A percentile compares a stretch with the other conserved stretches of the same genome.
These are phyloP conservation scores for Rhinella marina DNA, from an alignment of 2,797 vertebrate species.

Conservation along the genomic window DNA sequence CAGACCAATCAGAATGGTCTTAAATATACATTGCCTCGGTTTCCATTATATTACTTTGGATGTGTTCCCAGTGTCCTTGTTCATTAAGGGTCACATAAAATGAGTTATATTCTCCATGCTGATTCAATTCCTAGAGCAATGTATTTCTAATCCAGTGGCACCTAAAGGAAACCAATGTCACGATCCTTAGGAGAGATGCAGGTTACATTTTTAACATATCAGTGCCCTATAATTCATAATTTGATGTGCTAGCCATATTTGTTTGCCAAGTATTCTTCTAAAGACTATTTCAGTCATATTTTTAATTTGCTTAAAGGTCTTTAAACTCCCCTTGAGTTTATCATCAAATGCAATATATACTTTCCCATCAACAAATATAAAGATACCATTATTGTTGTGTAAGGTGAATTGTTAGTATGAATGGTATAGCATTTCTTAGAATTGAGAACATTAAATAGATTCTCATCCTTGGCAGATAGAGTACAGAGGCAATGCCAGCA, in stretches of 20 bases:
- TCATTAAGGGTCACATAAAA: conserved; percentile 71
- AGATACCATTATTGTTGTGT: background rate
- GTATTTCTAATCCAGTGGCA: conserved; percentile 38
- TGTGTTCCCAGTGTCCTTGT: conserved; percentile 73
- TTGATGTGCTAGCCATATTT: background rate
- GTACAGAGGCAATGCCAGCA: background rate
- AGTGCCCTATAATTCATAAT: background rate
- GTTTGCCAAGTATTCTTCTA: background rate
- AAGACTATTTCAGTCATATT: background rate
- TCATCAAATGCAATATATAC: background rate
- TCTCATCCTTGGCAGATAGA: background rate
- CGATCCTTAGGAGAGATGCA: conserved; percentile 28
- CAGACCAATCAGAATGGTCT: conserved; percentile 67
- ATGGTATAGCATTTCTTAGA: background rate
- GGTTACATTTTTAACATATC: conserved; percentile 9
- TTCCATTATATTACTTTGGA: conserved; percentile 71
- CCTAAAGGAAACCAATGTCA: conserved; percentile 41
- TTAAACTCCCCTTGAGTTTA: background rate
- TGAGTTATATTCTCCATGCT: conserved; percentile 67
- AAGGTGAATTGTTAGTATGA: too few species aligned
- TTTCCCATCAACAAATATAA: background rate
- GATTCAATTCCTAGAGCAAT: conserved; percentile 38
- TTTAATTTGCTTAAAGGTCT: background rate
- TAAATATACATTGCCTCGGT: conserved; percentile 73
- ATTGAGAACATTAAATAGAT: background rate